phyloP scores from a whole-genome alignment of 2,888 invertebrate genomes.

The Lepidochrysops patricia region DNA sequence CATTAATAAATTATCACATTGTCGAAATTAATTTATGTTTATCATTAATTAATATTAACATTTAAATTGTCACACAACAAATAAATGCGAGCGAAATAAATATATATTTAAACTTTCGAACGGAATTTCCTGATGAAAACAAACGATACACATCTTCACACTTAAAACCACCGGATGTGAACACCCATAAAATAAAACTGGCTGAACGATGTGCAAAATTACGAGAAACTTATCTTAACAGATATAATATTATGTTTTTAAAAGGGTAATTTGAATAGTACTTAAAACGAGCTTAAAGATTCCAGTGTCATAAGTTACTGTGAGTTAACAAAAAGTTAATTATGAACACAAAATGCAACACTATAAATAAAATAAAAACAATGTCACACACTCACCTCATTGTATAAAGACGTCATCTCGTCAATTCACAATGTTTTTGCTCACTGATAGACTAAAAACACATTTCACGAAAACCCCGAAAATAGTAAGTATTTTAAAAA shows the following conservation, averaged over 20 bases:
- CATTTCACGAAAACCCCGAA: constrained; percentile 44
- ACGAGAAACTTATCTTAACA: not conserved
- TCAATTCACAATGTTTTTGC: constrained; percentile 40
- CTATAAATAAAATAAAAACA: constrained; percentile 21
- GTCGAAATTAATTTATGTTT: not conserved
- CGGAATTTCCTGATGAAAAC: not conserved
- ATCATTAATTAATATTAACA: not conserved
- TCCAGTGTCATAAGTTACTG: no score
- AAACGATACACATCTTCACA: constrained; percentile 3
- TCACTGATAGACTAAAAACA: constrained; percentile 47
- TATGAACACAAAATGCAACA: not conserved
- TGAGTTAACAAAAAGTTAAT: not conserved
- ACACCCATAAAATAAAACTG: not conserved
- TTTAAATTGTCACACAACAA: no score
- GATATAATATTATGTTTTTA: not conserved
- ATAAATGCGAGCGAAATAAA: not conserved
- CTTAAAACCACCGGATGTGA: not conserved
- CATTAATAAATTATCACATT: not conserved
- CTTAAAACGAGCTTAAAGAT: no score
- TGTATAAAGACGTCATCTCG: constrained; percentile 63
- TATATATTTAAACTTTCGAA: not conserved
- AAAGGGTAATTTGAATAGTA: not conserved
- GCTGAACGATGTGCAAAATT: not conserved
- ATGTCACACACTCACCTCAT: constrained; percentile 69
- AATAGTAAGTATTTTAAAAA: constrained; percentile 14